Conservation (phyloP, 1,140 invertebrate species). For the Ditylenchus dipsaci region DNA sequence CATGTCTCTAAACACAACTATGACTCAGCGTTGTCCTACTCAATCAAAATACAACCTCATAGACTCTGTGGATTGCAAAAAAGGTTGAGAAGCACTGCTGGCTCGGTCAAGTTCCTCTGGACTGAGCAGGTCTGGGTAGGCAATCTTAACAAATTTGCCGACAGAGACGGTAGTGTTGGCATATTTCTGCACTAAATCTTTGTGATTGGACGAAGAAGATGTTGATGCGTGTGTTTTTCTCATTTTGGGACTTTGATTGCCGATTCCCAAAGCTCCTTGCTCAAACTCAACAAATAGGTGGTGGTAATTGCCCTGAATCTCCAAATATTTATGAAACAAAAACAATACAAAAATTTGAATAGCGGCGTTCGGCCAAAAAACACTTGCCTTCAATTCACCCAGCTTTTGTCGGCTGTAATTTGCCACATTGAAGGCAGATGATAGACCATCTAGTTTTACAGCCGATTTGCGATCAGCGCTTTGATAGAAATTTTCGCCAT, state of each 20-base stretch:
- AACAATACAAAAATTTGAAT: neutral
- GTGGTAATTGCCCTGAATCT: constrained; percentile 22
- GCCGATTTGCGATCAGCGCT: neutral
- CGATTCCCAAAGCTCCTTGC: constrained; percentile 8
- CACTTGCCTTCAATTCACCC: constrained; percentile 28
- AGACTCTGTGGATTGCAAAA: constrained; percentile 63
- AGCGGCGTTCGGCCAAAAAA: constrained; percentile 1
- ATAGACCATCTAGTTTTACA: neutral
- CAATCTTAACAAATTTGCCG: constrained; percentile 70
- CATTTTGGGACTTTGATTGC: constrained; percentile 23
- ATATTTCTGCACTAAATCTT: constrained; percentile 1
- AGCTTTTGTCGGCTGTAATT: constrained; percentile 37
- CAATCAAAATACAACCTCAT: constrained; percentile 20
- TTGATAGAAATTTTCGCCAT: neutral
- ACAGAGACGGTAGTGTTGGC: constrained; percentile 61
- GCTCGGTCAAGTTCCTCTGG: constrained; percentile 58
- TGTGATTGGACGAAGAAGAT: neutral
- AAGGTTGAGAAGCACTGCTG: constrained; percentile 60
- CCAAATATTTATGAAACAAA: constrained; percentile 4
- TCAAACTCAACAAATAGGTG: constrained; percentile 36
- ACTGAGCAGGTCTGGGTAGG: constrained; percentile 70
- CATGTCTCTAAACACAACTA: constrained; percentile 10
- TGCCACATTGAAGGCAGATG: constrained; percentile 13
- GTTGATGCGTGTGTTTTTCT: constrained; percentile 9
- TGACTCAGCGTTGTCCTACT: too few species aligned